Percentiles rank a stretch among this genome's conserved stretches.
Conservation (phyloP, 2,113 vertebrate species). For the Physeter macrocephalus region DNA sequence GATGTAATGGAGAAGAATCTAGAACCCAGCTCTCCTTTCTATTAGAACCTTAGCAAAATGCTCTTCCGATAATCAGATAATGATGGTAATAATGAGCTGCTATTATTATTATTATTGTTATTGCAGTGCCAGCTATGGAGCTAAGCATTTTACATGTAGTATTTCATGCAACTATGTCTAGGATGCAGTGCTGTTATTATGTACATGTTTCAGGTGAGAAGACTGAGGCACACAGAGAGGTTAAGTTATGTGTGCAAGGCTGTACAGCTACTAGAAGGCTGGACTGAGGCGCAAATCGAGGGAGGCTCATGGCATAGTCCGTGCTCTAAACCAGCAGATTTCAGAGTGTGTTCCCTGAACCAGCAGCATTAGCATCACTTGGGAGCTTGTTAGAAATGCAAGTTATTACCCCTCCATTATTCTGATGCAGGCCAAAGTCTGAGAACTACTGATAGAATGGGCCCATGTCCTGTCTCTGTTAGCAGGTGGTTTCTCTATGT, state of each 20-base stretch:
- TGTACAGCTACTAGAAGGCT: background rate
- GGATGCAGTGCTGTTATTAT: no score
- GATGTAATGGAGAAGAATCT: background rate
- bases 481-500: background rate
- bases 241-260: background rate
- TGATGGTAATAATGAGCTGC: background rate
- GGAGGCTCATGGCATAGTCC: background rate
- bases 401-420: background rate
- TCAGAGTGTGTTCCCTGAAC: background rate
- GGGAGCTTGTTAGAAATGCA: background rate
- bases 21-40: background rate
- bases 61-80: background rate
- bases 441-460: background rate
- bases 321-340: background rate
- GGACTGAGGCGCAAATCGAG: background rate
- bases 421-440: background rate
- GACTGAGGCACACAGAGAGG: background rate
- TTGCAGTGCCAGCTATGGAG: no score
- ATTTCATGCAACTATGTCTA: background rate
- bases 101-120: background rate
- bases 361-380: no score
- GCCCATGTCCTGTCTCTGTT: accelerated
- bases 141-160: background rate
- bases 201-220: background rate
- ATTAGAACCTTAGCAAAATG: background rate